Conservation (phyloP, 2,797 vertebrate genomes). For the Garrulus glandarius region DNA sequence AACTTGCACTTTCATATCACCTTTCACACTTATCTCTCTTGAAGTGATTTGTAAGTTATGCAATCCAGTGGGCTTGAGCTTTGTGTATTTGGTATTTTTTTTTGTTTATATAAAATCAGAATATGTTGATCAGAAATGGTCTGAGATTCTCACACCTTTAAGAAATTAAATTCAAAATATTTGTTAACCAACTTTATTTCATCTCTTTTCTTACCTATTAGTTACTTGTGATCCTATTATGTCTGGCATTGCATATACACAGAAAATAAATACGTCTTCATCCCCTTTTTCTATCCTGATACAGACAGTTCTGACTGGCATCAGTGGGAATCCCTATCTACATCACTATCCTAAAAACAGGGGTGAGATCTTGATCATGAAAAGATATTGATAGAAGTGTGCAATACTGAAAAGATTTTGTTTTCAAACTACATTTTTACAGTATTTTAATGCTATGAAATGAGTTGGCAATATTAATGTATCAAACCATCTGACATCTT, state of each 20-base stretch:
- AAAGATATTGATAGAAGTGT: not conserved
- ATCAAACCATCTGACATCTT: not conserved
- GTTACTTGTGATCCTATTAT: not conserved
- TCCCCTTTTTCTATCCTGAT: not conserved
- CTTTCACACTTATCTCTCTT: not conserved
- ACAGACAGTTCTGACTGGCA: not conserved
- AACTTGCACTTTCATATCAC: slow-evolving; percentile 32
- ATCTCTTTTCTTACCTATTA: not conserved
- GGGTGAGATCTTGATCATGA: not conserved
- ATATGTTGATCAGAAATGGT: not conserved
- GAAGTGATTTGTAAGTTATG: not conserved
- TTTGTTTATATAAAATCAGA: not conserved
- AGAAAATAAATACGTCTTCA: not conserved
- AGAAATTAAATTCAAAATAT: not conserved
- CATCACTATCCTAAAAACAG: not conserved
- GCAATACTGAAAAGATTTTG: not conserved
- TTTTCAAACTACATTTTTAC: not conserved
- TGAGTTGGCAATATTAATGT: not conserved
- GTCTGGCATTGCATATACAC: not conserved
- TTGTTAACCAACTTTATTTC: not conserved
- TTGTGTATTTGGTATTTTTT: not conserved
- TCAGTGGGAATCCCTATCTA: not conserved
- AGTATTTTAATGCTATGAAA: not conserved
- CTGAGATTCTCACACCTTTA: not conserved
- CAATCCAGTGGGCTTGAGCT: not conserved